Conservation (phyloP, 2,888 invertebrate species). For the Drosophila meridiana region DNA sequence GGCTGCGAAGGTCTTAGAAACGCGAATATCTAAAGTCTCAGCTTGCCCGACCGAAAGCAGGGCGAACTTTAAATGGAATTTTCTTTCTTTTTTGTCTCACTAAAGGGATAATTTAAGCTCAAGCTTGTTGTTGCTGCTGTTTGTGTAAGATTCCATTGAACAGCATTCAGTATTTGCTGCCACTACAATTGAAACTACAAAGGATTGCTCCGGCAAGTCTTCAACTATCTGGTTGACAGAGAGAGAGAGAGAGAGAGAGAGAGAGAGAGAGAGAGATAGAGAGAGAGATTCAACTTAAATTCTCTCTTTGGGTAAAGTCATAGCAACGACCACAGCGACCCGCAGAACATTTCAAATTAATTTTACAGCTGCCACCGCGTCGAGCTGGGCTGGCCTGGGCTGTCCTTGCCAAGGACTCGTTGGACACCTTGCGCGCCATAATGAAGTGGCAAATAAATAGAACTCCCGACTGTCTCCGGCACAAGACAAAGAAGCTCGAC, state of each 20-base stretch:
- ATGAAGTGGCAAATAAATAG: conserved; percentile 78
- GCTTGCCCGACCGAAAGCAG: conserved; percentile 1
- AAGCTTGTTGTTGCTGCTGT: background rate
- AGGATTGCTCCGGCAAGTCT: background rate
- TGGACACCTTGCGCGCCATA: conserved; percentile 56
- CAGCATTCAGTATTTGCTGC: background rate
- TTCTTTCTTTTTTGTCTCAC: background rate
- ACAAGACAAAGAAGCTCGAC: conserved; percentile 28
- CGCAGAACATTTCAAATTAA: conserved; percentile 72
- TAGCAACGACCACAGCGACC: conserved; percentile 7
- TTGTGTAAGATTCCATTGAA: background rate
- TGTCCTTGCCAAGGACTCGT: conserved; percentile 2
- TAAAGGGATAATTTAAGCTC: conserved; percentile 7
- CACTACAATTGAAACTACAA: conserved; percentile 1
- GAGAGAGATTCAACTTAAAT: conserved; percentile 34
- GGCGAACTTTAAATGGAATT: conserved; percentile 30
- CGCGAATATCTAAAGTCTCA: conserved; percentile 10
- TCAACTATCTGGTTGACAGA: background rate
- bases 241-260: background rate
- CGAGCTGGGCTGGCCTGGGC: conserved; percentile 39
- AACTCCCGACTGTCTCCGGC: conserved; percentile 45
- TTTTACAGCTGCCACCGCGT: conserved; percentile 68
- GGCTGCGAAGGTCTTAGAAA: conserved; percentile 19
- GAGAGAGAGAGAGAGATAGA: too few relatives aligned
- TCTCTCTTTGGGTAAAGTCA: background rate